Evolutionary conservation across 2,113 vertebrate species (phyloP), one percentile per base, ranked within the genome.

Genomic region (Probosciger aterrimus): DNA sequence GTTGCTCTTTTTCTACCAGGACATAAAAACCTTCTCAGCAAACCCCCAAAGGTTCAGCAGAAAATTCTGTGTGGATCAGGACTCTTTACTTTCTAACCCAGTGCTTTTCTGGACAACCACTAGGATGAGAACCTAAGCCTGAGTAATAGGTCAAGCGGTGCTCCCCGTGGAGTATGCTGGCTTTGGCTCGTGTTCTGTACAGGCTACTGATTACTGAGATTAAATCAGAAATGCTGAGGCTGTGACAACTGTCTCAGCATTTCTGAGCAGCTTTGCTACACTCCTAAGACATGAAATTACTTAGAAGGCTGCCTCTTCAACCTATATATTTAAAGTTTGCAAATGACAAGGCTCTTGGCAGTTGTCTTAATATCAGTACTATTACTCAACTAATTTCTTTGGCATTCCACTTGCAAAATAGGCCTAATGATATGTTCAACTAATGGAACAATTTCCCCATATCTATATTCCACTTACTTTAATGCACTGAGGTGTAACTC

Each of bases 391-490:
- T 95, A 95, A 96, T 95, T 92, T 90, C 94, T 96, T 73, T 93
- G 59, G 96, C 78, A 94, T 92, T 93, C 88, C 41, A 86, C 44
- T 95, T 30, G 35, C 78, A 97, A 96, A 97, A 96, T 46, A 84
- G 68, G 78, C 74, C 83, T 97, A 94, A 90, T 93, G 92, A 89
- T 92, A 95, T 91, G 94, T 96, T 96, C 94, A 88, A 89, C 71
- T 81, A 95, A 90, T 83, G 77, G 88, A 97, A 97, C 94, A 89
- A 96, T 97, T 98, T 97, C 86, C 90, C 95, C 70, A 41, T 88
- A 90, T 93, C 77, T 86, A 69, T 90, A 91, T 94, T 94, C 73
- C 84, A 96, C 90, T 96, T 94, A 93, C 81, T 96, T 71, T 95
- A 97, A 96, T 96, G 91, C 73, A 96, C 71, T 94, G 87, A 95